Percentiles rank a stretch among this genome's conserved stretches.
These are phyloP conservation scores for Daphoenositta chrysoptera DNA, from an alignment of 2,113 vertebrate genomes.

Conservation along the genomic window DNA sequence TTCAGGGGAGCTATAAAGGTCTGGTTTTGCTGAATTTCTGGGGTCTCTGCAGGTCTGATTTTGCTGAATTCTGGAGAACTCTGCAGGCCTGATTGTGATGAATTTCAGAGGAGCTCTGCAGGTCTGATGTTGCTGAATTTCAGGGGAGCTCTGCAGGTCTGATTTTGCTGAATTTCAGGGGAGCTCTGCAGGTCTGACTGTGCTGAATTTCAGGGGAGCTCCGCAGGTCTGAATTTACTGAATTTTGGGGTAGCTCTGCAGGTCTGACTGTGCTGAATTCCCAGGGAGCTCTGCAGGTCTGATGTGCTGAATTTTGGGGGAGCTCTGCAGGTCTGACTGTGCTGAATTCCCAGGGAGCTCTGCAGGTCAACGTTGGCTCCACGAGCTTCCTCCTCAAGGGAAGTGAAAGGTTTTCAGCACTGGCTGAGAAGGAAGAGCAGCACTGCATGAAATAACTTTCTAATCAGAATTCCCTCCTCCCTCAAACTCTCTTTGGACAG, in stretches of 20 bases:
- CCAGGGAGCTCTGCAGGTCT: accelerated
- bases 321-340: neutral
- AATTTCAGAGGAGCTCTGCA: neutral
- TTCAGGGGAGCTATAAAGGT: neutral
- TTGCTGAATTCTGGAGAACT: accelerated
- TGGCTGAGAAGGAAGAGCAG: slow-evolving; percentile 24
- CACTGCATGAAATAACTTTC: slow-evolving; percentile 54
- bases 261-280: accelerated
- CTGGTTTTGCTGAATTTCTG: neutral
- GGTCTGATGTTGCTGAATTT: accelerated
- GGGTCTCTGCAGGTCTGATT: neutral
- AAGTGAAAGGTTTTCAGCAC: neutral
- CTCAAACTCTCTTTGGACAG: slow-evolving; percentile 50
- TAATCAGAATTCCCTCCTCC: slow-evolving; percentile 60
- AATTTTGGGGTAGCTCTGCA: accelerated
- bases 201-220: accelerated
- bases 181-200: accelerated
- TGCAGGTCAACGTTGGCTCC: neutral
- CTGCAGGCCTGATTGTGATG: neutral
- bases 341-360: neutral
- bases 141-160: neutral
- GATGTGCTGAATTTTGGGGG: accelerated
- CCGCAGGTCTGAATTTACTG: no score
- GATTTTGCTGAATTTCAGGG: accelerated
- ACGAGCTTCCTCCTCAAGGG: neutral